Evolutionary conservation across 2,888 invertebrate species (phyloP).

Genomic region (Phyto melanocephala): DNA sequence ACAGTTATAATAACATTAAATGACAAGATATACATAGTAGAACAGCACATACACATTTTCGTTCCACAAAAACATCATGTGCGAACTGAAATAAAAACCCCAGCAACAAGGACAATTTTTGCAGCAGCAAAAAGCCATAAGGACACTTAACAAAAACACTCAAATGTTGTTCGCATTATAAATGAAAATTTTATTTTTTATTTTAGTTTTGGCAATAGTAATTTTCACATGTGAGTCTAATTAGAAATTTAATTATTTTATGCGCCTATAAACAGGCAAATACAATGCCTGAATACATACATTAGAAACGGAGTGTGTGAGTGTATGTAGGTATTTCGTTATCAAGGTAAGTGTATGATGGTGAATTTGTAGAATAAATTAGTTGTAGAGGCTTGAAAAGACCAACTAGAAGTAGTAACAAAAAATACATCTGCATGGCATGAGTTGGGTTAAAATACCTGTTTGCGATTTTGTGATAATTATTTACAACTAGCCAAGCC

Average conservation of each 20-base stretch:
- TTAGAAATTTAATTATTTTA: conserved; percentile 66
- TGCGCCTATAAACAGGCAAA: conserved; percentile 37
- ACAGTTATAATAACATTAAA: conserved; percentile 38
- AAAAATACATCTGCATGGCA: too few relatives aligned
- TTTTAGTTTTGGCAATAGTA: conserved; percentile 51
- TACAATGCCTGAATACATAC: neutral
- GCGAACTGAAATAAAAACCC: conserved; percentile 10
- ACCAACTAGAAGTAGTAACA: too few relatives aligned
- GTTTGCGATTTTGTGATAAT: too few relatives aligned
- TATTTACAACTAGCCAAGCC: too few relatives aligned
- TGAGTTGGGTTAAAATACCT: too few relatives aligned
- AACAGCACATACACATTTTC: neutral
- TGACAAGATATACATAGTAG: conserved; percentile 35
- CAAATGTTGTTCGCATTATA: conserved; percentile 37
- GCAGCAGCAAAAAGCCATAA: neutral
- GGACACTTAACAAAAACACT: conserved; percentile 11
- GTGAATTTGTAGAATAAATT: conserved; percentile 2
- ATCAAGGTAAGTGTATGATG: neutral
- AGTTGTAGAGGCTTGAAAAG: neutral
- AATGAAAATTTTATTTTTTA: neutral
- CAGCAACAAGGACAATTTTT: conserved; percentile 12
- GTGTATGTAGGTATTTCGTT: neutral
- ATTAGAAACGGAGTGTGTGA: neutral
- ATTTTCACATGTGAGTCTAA: conserved; percentile 63
- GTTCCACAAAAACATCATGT: conserved; percentile 1